Evolutionary conservation across 2,113 vertebrate genomes (phyloP), one percentile per base, ranked within the genome.

Genomic region (Periophthalmodon schlosseri): DNA sequence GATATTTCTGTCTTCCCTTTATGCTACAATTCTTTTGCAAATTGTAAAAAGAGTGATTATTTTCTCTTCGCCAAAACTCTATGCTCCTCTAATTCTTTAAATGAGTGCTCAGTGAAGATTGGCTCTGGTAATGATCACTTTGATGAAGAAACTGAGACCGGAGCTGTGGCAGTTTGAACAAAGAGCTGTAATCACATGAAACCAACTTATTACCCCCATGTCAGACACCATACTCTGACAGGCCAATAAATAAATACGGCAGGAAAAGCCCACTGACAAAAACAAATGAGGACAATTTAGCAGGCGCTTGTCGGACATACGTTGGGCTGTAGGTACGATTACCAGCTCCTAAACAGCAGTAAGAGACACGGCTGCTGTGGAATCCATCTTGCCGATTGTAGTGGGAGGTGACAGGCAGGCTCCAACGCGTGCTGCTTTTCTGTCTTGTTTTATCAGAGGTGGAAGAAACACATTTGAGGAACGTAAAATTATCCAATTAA

Each of bases 391-490:
- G 65, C 67, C 2, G 6, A 56, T 33, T 80, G 80, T 2, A 16
- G 15, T 23, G 58, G 69, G 74, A 74, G 61, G 44, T 84, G 90
- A 85, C 86, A 88, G 16, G 79, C 72, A 69, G 3, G 68, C 79
- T 86, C 83, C 76, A 90, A 94, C 89, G 89, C 88, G 88, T 85
- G 89, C 82, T 85, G 80, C 86, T 82, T 90, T 89, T 80, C 87
- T 28, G 11, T 60, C 24, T 28, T 24, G 1, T 60, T 60, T 23
- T 23, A n/a, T 56, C 23, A 60, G 23, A 15, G 14, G 23, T 60
- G 8, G 20, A 21, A 56, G 52, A n/a, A 56, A 56, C 12, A 12
- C 47, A 14, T 49, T 49, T 49, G 12, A 13, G 13, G 4, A 49
- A 16, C 12, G 10, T 44, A 44, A 44, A 44, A 44, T 11, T 0